phyloP scores from a whole-genome alignment of 1,140 invertebrate genomes.

The Drosophila kikkawai region DNA sequence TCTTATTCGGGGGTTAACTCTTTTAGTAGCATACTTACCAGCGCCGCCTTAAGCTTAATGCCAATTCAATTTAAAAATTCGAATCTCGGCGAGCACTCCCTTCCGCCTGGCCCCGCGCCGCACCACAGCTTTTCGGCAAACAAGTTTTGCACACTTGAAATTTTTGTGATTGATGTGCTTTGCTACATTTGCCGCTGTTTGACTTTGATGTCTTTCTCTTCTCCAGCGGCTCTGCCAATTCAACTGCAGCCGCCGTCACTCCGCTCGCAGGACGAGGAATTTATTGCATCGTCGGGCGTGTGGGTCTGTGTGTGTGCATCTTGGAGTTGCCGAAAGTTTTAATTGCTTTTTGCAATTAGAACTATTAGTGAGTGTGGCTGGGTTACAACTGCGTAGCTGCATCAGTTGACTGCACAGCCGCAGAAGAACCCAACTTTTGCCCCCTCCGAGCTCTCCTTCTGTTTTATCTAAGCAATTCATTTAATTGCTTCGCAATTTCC shows the following conservation, averaged over 20 bases:
- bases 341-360: constrained; percentile 84
- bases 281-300: constrained; percentile 23
- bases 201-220: constrained; percentile 76
- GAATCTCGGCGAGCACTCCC: constrained; percentile 11
- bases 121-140: constrained; percentile 69
- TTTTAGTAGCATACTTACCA: constrained; percentile 73
- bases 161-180: constrained; percentile 82
- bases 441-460: not conserved
- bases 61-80: constrained; percentile 81
- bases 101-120: not conserved
- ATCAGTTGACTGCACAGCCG: constrained; percentile 74
- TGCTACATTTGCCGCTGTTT: constrained; percentile 71
- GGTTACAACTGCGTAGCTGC: constrained; percentile 75
- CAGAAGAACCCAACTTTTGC: constrained; percentile 43
- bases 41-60: constrained; percentile 76
- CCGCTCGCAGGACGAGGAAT: constrained; percentile 42
- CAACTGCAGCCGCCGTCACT: constrained; percentile 28
- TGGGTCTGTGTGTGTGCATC: constrained; percentile 54
- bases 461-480: constrained; percentile 76
- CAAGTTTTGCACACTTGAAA: constrained; percentile 82
- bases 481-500: constrained; percentile 81
- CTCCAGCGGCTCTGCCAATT: constrained; percentile 36
- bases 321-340: constrained; percentile 79
- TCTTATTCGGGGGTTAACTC: constrained; percentile 26
- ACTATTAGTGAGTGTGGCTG: constrained; percentile 79